Evolutionary conservation across 2,113 vertebrate genomes (phyloP).

Genomic region (Dromiciops gliroides): DNA sequence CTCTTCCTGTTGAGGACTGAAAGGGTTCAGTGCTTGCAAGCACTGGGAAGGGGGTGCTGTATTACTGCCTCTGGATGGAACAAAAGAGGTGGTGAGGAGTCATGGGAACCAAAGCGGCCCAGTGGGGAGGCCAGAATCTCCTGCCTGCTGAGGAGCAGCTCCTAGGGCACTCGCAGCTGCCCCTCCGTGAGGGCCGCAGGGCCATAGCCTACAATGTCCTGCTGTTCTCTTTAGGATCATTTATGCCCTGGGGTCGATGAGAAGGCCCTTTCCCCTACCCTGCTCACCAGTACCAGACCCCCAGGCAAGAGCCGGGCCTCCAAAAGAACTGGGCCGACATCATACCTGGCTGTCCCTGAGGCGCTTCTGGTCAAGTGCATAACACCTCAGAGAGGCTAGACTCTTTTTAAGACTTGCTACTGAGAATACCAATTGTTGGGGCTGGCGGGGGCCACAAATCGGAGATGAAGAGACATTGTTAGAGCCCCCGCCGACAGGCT

Average conservation of each 20-base stretch:
- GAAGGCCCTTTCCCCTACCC: background rate
- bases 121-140: background rate
- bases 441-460: background rate
- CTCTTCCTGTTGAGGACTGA: background rate
- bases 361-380: too few species aligned
- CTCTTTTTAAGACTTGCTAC: background rate
- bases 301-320: too few species aligned
- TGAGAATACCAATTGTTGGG: background rate
- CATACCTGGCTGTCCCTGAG: background rate
- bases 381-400: conserved; percentile 16
- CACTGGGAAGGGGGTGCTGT: background rate
- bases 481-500: background rate
- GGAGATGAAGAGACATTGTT: background rate
- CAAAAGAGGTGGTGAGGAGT: background rate
- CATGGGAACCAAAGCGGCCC: too few species aligned
- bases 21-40: conserved; percentile 17
- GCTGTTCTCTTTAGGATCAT: background rate
- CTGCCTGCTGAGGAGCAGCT: background rate
- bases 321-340: conserved; percentile 8
- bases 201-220: background rate
- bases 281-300: background rate
- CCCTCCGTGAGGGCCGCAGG: background rate
- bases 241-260: background rate
- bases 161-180: too few species aligned
- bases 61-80: background rate